These are phyloP conservation scores for Molossus molossus DNA, from an alignment of 2,797 vertebrate species.

Conservation along the genomic window DNA sequence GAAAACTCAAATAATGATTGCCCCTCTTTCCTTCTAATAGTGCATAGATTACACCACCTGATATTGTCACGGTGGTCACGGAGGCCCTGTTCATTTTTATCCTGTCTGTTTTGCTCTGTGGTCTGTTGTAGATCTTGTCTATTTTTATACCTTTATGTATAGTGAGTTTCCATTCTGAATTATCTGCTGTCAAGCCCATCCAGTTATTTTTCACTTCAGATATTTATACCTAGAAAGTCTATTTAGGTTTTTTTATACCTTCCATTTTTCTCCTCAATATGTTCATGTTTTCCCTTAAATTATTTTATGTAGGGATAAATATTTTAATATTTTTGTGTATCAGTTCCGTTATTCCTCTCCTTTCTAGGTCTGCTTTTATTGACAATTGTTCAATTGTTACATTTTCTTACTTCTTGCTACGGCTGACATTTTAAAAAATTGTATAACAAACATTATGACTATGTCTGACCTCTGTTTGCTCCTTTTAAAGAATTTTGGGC, in stretches of 20 bases:
- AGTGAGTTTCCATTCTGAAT: background rate
- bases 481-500: background rate
- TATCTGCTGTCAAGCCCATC: background rate
- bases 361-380: background rate
- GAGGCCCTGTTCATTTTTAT: background rate
- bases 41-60: background rate
- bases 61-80: background rate
- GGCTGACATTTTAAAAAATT: background rate
- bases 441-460: background rate
- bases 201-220: slow-evolving; percentile 1
- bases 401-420: background rate
- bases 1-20: background rate
- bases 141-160: background rate
- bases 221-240: background rate
- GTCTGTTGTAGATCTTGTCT: background rate
- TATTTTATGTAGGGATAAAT: background rate
- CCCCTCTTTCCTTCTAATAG: background rate
- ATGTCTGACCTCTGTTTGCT: background rate
- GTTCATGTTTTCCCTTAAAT: background rate
- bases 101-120: background rate
- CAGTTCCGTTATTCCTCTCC: background rate
- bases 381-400: background rate
- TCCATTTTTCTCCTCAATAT: background rate
- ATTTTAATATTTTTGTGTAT: slow-evolving; percentile 2
- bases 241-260: slow-evolving; percentile 1